Evolutionary conservation across 2,888 invertebrate species (phyloP).

Genomic region (Chrysolina oricalcia): DNA sequence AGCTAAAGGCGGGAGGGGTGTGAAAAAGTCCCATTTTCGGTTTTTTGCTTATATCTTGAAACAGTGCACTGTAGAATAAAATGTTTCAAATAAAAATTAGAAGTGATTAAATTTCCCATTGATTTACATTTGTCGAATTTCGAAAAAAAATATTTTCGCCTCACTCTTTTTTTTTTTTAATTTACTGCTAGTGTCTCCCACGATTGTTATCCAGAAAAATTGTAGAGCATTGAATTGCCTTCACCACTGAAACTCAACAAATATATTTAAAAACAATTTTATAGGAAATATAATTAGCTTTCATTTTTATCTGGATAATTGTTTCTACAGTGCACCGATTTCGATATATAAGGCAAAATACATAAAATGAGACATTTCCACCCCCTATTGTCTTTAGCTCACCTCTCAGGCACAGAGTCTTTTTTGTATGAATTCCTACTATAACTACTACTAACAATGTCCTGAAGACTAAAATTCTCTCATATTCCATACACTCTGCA

Average conservation of each 20-base stretch:
- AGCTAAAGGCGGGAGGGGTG: background rate
- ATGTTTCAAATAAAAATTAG: background rate
- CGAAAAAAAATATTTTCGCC: background rate
- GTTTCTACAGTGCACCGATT: background rate
- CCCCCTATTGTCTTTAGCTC: background rate
- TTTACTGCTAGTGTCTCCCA: too few relatives aligned
- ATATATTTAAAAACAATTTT: background rate
- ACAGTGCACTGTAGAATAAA: background rate
- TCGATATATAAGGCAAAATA: background rate
- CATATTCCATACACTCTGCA: background rate
- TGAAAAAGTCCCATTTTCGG: background rate
- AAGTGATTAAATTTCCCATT: background rate
- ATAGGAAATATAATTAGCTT: too few relatives aligned
- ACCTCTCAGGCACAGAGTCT: background rate
- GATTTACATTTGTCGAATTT: background rate
- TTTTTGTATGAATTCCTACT: background rate
- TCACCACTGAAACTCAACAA: background rate
- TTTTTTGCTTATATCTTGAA: background rate
- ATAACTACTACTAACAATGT: background rate
- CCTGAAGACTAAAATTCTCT: background rate
- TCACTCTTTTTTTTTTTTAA: too few relatives aligned
- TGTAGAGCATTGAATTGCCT: background rate
- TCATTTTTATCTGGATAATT: background rate
- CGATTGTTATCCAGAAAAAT: background rate
- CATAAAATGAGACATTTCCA: background rate